Evolutionary conservation across 2,888 invertebrate genomes (phyloP).

Genomic region (Apamea epomidion): DNA sequence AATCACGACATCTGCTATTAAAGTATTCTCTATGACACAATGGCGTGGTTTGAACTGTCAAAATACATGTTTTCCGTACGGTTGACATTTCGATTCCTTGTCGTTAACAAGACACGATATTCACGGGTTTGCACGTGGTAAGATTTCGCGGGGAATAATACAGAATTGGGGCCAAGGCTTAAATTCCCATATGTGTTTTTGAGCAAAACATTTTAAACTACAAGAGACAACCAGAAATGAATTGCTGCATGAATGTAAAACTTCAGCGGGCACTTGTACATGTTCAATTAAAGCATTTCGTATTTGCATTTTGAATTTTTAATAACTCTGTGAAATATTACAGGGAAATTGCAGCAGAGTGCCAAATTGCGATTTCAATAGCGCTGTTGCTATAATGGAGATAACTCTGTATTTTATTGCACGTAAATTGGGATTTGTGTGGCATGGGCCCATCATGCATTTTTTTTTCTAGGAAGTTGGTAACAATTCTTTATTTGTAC

Average conservation of each 20-base stretch:
- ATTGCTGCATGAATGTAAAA: constrained; percentile 7
- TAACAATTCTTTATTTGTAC: not conserved
- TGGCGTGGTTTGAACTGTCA: too few species aligned
- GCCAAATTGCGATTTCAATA: constrained; percentile 32
- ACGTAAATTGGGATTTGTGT: not conserved
- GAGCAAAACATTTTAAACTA: constrained; percentile 18
- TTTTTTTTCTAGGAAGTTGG: not conserved
- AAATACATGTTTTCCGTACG: too few species aligned
- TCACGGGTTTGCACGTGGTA: too few species aligned
- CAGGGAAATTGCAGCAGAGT: constrained; percentile 14
- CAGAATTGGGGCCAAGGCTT: not conserved
- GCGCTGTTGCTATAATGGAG: constrained; percentile 1
- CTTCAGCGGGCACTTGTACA: constrained; percentile 4
- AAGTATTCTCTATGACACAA: too few species aligned
- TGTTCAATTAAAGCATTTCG: constrained; percentile 27
- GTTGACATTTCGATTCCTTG: too few species aligned
- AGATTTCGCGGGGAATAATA: not conserved
- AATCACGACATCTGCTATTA: too few species aligned
- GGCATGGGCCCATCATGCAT: not conserved
- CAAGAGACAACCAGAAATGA: constrained; percentile 14
- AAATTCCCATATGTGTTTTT: not conserved
- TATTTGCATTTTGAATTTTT: constrained; percentile 48
- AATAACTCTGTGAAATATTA: constrained; percentile 38
- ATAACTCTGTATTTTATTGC: constrained; percentile 18
- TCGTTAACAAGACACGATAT: too few species aligned